Base-by-base conservation (phyloP, 2,888 invertebrate species). In the Galerucella calmariensis region DNA sequence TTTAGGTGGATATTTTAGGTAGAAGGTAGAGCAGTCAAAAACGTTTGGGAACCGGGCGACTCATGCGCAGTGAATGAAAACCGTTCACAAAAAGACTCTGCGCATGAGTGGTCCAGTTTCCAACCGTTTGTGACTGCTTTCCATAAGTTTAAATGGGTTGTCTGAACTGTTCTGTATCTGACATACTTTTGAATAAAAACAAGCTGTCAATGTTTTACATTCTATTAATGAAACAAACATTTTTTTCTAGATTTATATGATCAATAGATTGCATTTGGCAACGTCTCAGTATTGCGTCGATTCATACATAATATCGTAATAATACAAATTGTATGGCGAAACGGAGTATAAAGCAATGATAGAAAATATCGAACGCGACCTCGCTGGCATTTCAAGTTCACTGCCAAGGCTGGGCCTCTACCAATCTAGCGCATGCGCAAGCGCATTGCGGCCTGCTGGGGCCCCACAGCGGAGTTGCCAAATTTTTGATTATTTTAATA, bases 351-450 rank as follows among this genome's bases (percentile, higher is more conserved):
- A 73, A 56, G 75, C 69, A 75, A 66, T 69, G 72, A 69, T 66
- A 69, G 67, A 65, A 71, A 73, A 71, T 76, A 76, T 73, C 71
- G 76, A 76, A 66, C 75, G 69, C 75, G 75, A 72, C 72, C 66
- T 72, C 75, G 67, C 70, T 58, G 62, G 41, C 58, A 27, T 68
- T 73, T 91, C 92, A 93, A 93, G 93, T 93, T 93, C 93, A 93
- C 91, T 93, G 92, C 92, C 93, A 93, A 93, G 93, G 93, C 92
- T 91, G 90, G 89, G 89, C 90, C 88, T 90, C 89, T 90, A 90
- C 91, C 90, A 89, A 90, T 89, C 90, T 90, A 90, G 91, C 90
- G 86, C 87, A 89, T 82, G 86, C 85, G 85, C 83, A 75, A 77
- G 82, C 90, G 91, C 91, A 91, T 88, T 91, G 92, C 91, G 91